phyloP scores from a whole-genome alignment of 2,797 vertebrate species.

The Mus caroli region DNA sequence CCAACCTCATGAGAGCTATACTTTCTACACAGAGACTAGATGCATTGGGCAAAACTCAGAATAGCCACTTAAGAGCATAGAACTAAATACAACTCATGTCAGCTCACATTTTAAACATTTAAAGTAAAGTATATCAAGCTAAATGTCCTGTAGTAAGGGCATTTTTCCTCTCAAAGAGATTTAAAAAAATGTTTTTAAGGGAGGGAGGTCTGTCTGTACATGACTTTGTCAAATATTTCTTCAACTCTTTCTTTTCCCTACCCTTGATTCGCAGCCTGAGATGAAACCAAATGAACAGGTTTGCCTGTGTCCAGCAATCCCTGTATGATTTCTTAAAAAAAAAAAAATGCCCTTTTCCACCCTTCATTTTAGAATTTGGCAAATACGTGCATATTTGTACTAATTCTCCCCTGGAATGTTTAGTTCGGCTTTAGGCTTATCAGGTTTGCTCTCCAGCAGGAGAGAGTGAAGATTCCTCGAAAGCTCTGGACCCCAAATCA shows the following conservation, averaged over 20 bases:
- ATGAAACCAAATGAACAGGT: not conserved
- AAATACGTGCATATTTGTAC: not conserved
- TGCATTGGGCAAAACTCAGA: not conserved
- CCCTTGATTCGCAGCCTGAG: not conserved
- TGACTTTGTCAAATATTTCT: conserved; percentile 9
- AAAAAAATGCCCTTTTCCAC: not conserved
- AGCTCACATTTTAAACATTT: not conserved
- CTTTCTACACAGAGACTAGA: not conserved
- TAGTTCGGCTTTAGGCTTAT: conserved; percentile 3
- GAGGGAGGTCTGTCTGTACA: not conserved
- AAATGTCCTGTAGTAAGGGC: not conserved
- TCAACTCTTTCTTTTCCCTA: not conserved
- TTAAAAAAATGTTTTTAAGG: not conserved
- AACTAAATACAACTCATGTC: not conserved
- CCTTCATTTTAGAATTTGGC: not conserved
- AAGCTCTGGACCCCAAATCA: not conserved
- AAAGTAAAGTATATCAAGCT: not conserved
- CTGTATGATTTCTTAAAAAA: not conserved
- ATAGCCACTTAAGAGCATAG: not conserved
- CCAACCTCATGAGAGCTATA: not conserved
- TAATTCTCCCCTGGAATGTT: not conserved
- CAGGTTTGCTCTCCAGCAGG: not conserved
- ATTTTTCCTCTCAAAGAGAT: not conserved
- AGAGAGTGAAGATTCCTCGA: not conserved
- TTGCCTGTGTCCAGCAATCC: not conserved